A percentile compares a stretch with the other conserved stretches of the same genome.
Conservation (phyloP, 2,113 vertebrate species). For the Hyperoodon ampullatus region DNA sequence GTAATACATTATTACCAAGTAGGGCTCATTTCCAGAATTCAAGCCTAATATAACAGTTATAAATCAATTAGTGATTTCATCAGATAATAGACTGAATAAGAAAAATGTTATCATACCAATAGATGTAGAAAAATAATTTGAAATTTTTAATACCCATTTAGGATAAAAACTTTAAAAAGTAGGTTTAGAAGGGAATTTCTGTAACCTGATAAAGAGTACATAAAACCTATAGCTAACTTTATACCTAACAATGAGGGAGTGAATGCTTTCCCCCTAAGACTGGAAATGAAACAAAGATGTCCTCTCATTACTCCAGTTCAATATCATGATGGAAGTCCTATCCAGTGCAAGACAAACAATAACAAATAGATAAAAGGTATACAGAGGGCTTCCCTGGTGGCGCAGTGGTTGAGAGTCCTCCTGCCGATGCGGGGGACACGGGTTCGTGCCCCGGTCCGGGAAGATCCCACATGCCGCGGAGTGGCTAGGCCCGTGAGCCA, state of each 20-base stretch:
- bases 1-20: background rate
- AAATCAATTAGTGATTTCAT: constrained; percentile 1
- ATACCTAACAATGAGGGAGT: background rate
- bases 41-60: background rate
- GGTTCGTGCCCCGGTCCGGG: too few species aligned
- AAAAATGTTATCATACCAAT: background rate
- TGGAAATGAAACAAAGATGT: background rate
- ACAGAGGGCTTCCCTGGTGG: background rate
- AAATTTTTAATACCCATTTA: background rate
- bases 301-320: background rate
- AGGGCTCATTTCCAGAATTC: background rate
- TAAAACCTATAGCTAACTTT: background rate
- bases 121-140: background rate
- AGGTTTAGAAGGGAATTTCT: background rate
- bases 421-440: too few species aligned
- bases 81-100: background rate
- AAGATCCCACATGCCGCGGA: too few species aligned
- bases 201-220: background rate
- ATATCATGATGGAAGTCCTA: background rate
- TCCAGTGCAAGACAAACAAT: background rate
- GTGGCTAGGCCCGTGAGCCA: too few species aligned
- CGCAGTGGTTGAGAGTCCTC: too few species aligned
- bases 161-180: background rate
- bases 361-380: constrained; percentile 3
- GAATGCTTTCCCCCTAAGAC: background rate